Percentiles rank a stretch among this genome's conserved stretches.
phyloP scores from a whole-genome alignment of 2,797 vertebrate genomes.

The Microtus obscurus region DNA sequence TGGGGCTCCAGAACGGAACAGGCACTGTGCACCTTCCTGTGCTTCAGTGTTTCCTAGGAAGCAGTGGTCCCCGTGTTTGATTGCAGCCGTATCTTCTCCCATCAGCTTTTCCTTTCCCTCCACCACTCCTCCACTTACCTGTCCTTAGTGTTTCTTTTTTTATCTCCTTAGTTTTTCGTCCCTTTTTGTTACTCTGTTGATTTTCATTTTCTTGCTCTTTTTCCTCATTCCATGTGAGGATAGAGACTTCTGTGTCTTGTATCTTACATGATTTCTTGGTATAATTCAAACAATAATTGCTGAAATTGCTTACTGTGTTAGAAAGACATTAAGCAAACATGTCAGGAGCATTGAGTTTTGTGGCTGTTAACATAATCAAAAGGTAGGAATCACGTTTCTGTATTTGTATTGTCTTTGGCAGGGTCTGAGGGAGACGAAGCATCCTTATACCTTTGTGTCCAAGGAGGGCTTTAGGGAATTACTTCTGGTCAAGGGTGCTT shows the following conservation, averaged over 20 bases:
- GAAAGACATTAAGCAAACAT: constrained; percentile 1
- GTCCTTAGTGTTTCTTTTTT: not conserved
- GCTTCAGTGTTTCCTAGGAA: not conserved
- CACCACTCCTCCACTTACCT: not conserved
- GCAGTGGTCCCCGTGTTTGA: not conserved
- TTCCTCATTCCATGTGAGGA: not conserved
- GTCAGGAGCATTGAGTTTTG: not conserved
- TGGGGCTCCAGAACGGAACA: not conserved
- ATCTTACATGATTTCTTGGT: not conserved
- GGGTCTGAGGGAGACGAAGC: constrained; percentile 90
- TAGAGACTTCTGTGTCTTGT: not conserved
- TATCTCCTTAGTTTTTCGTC: not conserved
- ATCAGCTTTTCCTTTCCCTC: not conserved
- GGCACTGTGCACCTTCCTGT: not conserved
- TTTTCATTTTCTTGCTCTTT: not conserved
- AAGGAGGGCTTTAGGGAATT: constrained; percentile 90
- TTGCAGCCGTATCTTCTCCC: not conserved
- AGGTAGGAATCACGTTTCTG: not conserved
- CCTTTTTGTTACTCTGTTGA: not conserved
- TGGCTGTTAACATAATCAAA: not conserved
- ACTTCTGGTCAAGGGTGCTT: constrained; percentile 86
- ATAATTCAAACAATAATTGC: not conserved
- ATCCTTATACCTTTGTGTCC: constrained; percentile 91
- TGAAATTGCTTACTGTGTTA: constrained; percentile 15
- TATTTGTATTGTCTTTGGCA: constrained; percentile 78